Conservation (phyloP, 2,888 invertebrate species). For the Phragmatobia fuliginosa region DNA sequence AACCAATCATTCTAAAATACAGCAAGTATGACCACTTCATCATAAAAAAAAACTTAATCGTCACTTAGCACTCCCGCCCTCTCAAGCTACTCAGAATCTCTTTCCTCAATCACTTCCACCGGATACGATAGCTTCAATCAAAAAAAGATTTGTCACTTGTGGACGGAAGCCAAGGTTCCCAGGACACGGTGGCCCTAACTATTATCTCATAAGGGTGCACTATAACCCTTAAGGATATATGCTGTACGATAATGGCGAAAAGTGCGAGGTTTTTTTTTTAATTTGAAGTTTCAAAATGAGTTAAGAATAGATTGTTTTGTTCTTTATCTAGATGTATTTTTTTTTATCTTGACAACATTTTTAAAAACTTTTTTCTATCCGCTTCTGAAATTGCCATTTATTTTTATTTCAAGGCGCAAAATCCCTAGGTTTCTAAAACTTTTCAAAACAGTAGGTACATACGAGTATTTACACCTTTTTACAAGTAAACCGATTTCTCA, state of each 20-base stretch:
- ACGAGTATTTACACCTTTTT: neutral
- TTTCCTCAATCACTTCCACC: constrained; percentile 54
- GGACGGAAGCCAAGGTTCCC: constrained; percentile 76
- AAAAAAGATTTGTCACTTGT: constrained; percentile 85
- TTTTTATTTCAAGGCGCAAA: neutral
- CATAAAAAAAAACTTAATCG: constrained; percentile 16
- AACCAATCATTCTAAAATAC: neutral
- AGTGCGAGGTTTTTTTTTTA: neutral
- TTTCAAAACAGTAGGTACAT: neutral
- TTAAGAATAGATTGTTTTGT: neutral
- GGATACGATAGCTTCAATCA: constrained; percentile 78
- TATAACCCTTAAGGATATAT: constrained; percentile 69
- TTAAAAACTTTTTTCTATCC: neutral
- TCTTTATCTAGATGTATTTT: neutral
- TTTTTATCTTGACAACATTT: neutral
- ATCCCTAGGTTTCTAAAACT: neutral
- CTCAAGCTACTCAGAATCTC: constrained; percentile 25
- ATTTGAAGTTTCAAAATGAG: neutral
- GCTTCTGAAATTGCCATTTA: neutral
- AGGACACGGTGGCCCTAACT: constrained; percentile 74
- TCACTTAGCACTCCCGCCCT: constrained; percentile 15
- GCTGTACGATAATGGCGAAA: constrained; percentile 29
- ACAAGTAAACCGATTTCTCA: too few relatives aligned
- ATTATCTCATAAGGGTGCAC: constrained; percentile 72
- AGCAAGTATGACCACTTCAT: neutral